Evolutionary conservation across 2,888 invertebrate species (phyloP).

Genomic region (Oligia fasciuncula): DNA sequence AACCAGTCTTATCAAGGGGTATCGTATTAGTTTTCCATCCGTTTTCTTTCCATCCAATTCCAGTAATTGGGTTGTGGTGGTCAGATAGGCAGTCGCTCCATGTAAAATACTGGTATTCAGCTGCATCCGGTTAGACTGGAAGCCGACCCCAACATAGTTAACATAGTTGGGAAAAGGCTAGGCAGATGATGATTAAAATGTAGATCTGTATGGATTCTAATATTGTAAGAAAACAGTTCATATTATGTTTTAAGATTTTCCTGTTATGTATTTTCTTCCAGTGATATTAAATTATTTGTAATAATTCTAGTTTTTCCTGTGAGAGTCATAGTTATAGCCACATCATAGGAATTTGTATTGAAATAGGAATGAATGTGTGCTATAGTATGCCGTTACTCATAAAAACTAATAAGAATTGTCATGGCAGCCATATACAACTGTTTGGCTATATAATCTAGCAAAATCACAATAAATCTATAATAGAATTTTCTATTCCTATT

Average conservation of each 20-base stretch:
- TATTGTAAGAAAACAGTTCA: not conserved
- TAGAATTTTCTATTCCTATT: too few relatives aligned
- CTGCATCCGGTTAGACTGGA: too few relatives aligned
- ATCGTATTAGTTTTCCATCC: too few relatives aligned
- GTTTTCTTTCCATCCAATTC: too few relatives aligned
- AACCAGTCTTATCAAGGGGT: too few relatives aligned
- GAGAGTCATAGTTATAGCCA: not conserved
- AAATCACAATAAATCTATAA: not conserved
- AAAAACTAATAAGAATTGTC: conserved; percentile 1
- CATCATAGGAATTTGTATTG: not conserved
- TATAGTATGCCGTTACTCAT: not conserved
- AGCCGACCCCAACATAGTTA: too few relatives aligned
- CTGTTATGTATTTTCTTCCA: not conserved
- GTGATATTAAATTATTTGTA: not conserved
- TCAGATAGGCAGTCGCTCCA: too few relatives aligned
- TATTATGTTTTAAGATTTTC: conserved; percentile 14
- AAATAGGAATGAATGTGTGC: not conserved
- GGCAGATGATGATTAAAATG: not conserved
- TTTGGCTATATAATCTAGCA: not conserved
- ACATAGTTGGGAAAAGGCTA: too few relatives aligned
- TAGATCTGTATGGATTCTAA: not conserved
- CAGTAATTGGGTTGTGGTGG: too few relatives aligned
- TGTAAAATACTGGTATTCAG: too few relatives aligned
- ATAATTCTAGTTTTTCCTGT: not conserved
- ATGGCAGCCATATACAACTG: not conserved